These are phyloP conservation scores for Pontoporia blainvillei DNA, from an alignment of 2,113 vertebrate genomes.

Conservation along the genomic window DNA sequence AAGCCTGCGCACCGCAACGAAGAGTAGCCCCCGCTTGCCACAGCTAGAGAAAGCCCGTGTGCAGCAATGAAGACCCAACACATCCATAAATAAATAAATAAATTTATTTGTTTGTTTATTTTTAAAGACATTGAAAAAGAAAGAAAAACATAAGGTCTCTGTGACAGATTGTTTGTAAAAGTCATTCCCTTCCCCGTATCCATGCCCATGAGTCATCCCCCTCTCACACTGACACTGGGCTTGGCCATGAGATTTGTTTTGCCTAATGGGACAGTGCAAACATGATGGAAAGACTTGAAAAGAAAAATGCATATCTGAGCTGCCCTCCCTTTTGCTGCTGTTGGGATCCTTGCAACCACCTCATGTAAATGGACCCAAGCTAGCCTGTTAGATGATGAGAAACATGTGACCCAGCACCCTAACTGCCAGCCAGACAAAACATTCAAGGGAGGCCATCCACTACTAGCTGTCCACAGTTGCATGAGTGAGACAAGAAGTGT, in stretches of 20 bases:
- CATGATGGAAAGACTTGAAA: neutral
- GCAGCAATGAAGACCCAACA: too few relatives aligned
- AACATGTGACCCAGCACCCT: neutral
- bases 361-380: neutral
- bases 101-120: too few relatives aligned
- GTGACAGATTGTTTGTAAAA: neutral
- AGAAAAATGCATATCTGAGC: neutral
- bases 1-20: too few relatives aligned
- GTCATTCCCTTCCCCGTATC: neutral
- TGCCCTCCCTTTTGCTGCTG: neutral
- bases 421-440: neutral
- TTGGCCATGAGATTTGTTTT: neutral
- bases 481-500: neutral
- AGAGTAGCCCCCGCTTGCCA: too few relatives aligned
- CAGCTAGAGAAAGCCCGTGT: too few relatives aligned
- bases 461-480: neutral
- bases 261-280: neutral
- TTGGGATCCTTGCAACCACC: neutral
- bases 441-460: neutral
- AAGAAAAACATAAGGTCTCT: neutral
- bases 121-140: neutral
- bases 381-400: neutral
- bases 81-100: too few relatives aligned
- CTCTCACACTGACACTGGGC: neutral
- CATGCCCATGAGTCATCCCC: fast-evolving